Evolutionary conservation across 2,888 invertebrate species (phyloP), one percentile per base, ranked within the genome.

Genomic region (Dexiosoma caninum): DNA sequence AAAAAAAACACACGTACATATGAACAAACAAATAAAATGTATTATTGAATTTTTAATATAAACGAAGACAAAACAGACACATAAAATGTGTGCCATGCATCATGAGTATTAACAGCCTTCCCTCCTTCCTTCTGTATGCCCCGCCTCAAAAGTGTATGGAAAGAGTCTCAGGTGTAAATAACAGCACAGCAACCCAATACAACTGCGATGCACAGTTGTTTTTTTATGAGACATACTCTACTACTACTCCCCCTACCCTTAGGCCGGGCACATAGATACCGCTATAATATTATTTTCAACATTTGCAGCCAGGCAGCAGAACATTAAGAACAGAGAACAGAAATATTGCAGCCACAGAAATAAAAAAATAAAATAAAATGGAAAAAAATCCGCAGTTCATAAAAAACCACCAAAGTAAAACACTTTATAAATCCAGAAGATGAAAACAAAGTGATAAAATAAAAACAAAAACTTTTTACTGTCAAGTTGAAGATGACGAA

Each of bases 111-210:
- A 51, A 4, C 44, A 37, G 16, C 27, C 49, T 23, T 16, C 27
- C 9, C 35, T 40, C 19, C 44, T 30, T 16, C 27, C 49, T 23
- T 16, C 27, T 12, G 27, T 40, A 14, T 21, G 12, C 6, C 9
- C 35, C 64, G 23, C 44, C 6, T 37, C 40, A 46, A n/a, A 57
- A 57, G n/a, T 32, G 51, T 57, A 67, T 37, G 46, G 30, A 16
- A 55, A 21, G 72, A 69, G 72, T 77, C 72, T 74, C 81, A 81
- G 77, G 81, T 81, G 77, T 69, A 53, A 81, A 81, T 77, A 69
- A 77, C 72, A 69, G 14, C 46, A 30, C 59, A 49, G 21, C 59
- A 49, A 14, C 9, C 57, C 37, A 19, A 49, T 40, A 46, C 30
- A 27, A 4, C 53, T n/a, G n/a, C n/a, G n/a, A n/a, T n/a, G 42